Base-by-base conservation (phyloP, 2,113 vertebrate species). In the Semnornis frantzii region DNA sequence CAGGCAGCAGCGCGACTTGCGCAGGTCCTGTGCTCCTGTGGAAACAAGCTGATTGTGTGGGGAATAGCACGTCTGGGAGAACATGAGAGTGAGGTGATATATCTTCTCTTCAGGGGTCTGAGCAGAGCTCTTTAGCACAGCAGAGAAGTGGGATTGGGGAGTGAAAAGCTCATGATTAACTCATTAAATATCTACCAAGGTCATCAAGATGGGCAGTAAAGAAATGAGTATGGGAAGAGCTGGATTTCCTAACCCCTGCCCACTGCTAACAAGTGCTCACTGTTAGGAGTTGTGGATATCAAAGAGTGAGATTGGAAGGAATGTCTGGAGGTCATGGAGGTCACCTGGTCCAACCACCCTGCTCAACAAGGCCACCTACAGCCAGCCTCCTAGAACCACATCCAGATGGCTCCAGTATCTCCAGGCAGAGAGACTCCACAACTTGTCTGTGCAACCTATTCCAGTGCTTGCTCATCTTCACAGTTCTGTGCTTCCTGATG, bases 401-500 rank as follows among this genome's bases (percentile, higher is more conserved):
- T 25, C 16, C 24, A 69, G 39, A 19, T 1, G 62, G 5, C 10
- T 65, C 72, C 33, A 52, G 0, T 11, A 21, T 34, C 37, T 37
- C 50, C 14, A 7, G 31, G 30, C 39, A 18, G 10, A 31, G 62
- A 69, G 15, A 71, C 16, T 68, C 42, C 14, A 19, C 14, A 25
- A 4, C 5, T 8, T 57, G 24, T 21, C 30, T 15, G 24, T 31
- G 23, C 23, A 55, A 4, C 28, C 34, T 31, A 3, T 52, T 65
- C 19, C 46, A 34, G 48, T 20, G 14, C 59, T 59, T 2, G 2
- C 12, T 72, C 66, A 54, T 28, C 7, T 25, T 82, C 42, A 60
- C 5, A 31, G 37, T 14, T 46, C 27, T 0, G 0, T 3, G 5
- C 5, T 72, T 79, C 58, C 46, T 27, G 8, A 65, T 14, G 4